These are phyloP conservation scores for Gymnodraco acuticeps DNA, from an alignment of 2,797 vertebrate genomes.

Conservation along the genomic window DNA sequence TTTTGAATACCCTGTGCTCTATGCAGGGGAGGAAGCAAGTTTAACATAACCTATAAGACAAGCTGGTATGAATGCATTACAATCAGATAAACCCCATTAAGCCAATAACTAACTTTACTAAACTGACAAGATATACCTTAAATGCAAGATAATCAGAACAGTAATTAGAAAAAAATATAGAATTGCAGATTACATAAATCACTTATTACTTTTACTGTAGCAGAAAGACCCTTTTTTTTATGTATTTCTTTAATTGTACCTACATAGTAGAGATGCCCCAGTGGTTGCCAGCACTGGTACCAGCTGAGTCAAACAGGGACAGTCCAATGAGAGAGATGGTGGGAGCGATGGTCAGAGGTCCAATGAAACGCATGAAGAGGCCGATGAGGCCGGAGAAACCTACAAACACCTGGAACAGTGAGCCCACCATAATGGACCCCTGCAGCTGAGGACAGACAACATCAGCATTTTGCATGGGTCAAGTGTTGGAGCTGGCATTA, in stretches of 20 bases:
- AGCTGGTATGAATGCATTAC: background rate
- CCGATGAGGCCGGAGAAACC: slow-evolving; percentile 97
- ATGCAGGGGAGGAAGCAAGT: background rate
- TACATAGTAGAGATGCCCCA: slow-evolving; percentile 94
- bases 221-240: background rate
- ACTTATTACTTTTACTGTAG: background rate
- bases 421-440: slow-evolving; percentile 94
- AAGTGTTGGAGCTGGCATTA: background rate
- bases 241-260: slow-evolving; percentile 62
- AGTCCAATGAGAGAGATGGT: slow-evolving; percentile 94
- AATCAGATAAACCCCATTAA: background rate
- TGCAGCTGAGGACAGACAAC: slow-evolving; percentile 85
- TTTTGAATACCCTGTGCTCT: background rate
- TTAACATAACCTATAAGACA: background rate
- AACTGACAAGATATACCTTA: background rate
- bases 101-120: background rate
- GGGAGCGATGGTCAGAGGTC: slow-evolving; percentile 96
- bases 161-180: background rate
- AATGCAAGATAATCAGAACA: background rate
- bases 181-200: background rate
- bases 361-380: slow-evolving; percentile 94
- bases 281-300: slow-evolving; percentile 90
- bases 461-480: background rate
- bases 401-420: slow-evolving; percentile 93
- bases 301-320: slow-evolving; percentile 92